A percentile compares a stretch with the other conserved stretches of the same genome.
These are phyloP conservation scores for Stictonetta naevosa DNA, from an alignment of 2,113 vertebrate genomes.

Conservation along the genomic window DNA sequence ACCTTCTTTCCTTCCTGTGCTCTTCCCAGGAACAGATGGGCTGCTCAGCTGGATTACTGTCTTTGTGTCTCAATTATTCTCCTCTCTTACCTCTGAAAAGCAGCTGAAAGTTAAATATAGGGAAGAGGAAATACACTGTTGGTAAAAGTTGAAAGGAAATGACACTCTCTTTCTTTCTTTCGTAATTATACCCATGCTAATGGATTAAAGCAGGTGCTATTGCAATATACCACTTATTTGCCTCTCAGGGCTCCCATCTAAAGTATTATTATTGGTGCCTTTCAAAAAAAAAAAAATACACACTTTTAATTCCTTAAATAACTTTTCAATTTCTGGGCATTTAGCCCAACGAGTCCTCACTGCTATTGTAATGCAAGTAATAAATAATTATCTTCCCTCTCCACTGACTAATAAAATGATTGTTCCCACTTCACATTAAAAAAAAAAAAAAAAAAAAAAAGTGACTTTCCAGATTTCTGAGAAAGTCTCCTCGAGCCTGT, in stretches of 20 bases:
- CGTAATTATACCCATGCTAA: background rate
- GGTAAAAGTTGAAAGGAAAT: conserved; percentile 20
- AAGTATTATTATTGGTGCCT: background rate
- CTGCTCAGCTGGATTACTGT: background rate
- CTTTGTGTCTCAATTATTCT: background rate
- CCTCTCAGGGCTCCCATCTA: background rate
- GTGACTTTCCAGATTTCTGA: background rate
- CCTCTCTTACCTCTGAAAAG: background rate
- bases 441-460: background rate
- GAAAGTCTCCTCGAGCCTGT: background rate
- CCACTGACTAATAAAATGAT: background rate
- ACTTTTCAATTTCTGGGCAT: conserved; percentile 47
- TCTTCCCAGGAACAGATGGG: background rate
- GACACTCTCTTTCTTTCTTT: background rate
- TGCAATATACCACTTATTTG: background rate
- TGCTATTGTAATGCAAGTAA: conserved; percentile 27
- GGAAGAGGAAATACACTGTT: background rate
- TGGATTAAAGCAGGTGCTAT: conserved; percentile 14
- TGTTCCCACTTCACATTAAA: background rate
- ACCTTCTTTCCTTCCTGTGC: background rate
- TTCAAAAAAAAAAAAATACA: background rate
- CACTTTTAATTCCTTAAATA: conserved; percentile 20
- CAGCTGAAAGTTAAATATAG: background rate
- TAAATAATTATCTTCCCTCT: conserved; percentile 48
- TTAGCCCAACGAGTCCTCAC: conserved; percentile 33